phyloP scores from a whole-genome alignment of 2,797 vertebrate species.

The Peromyscus melanophrys region DNA sequence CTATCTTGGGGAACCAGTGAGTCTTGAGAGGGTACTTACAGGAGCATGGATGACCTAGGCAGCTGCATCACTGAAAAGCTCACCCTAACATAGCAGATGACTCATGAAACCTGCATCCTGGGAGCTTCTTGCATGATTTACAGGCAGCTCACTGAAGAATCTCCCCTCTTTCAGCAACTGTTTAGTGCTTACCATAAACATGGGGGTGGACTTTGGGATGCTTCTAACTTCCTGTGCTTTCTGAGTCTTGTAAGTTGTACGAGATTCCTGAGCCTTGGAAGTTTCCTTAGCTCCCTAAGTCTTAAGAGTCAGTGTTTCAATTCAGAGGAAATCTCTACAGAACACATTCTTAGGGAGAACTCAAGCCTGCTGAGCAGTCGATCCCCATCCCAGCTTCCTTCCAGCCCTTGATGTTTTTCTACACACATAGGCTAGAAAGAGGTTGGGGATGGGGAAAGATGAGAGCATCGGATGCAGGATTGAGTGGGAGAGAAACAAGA shows the following conservation, averaged over 20 bases:
- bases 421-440: background rate
- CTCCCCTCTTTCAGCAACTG: background rate
- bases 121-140: background rate
- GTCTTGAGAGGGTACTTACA: background rate
- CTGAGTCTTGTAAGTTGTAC: background rate
- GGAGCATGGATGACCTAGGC: background rate
- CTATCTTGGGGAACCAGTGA: background rate
- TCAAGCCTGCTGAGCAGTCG: background rate
- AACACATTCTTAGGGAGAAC: background rate
- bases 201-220: too few relatives aligned
- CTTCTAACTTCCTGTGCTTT: conserved; percentile 8
- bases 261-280: background rate
- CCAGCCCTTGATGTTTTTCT: background rate
- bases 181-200: background rate
- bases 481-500: background rate
- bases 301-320: background rate
- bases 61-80: background rate
- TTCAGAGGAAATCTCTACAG: background rate
- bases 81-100: background rate
- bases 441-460: background rate
- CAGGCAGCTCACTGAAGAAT: background rate
- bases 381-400: background rate
- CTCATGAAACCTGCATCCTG: background rate
- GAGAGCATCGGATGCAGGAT: background rate
- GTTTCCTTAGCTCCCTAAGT: background rate